Evolutionary conservation across 2,888 invertebrate species (phyloP).

Genomic region (Eristalis tenax): DNA sequence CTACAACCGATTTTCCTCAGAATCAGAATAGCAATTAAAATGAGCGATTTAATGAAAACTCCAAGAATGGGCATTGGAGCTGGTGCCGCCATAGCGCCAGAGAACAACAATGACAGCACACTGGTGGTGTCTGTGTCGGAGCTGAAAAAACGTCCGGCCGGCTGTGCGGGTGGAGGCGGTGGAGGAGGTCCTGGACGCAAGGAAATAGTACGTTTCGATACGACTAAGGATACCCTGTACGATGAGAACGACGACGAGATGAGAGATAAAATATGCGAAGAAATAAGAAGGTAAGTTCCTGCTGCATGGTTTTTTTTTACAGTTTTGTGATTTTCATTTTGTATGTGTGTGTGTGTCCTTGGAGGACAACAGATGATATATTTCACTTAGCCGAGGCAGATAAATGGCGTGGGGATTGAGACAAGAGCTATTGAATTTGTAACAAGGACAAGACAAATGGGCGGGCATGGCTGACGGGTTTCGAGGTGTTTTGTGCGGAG

Average conservation of each 20-base stretch:
- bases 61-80: slow-evolving; percentile 58
- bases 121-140: slow-evolving; percentile 56
- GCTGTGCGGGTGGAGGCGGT: not conserved
- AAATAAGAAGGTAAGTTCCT: slow-evolving; percentile 65
- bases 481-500: not conserved
- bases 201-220: slow-evolving; percentile 65
- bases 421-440: slow-evolving; percentile 8
- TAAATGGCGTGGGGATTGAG: not conserved
- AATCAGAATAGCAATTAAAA: slow-evolving; percentile 69
- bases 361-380: slow-evolving; percentile 20
- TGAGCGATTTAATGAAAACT: slow-evolving; percentile 71
- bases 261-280: slow-evolving; percentile 69
- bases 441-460: not conserved
- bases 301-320: slow-evolving; percentile 5
- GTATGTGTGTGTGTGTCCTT: not conserved
- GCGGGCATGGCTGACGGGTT: not conserved
- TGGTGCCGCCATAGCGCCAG: slow-evolving; percentile 50
- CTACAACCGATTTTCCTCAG: slow-evolving; percentile 59
- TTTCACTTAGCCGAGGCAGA: not conserved
- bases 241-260: slow-evolving; percentile 66
- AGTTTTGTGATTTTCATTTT: not conserved
- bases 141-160: slow-evolving; percentile 45
- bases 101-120: slow-evolving; percentile 60
- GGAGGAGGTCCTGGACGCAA: slow-evolving; percentile 40
- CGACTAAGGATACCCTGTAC: slow-evolving; percentile 60